Evolutionary conservation across 2,113 vertebrate species (phyloP).

Genomic region (Indicator indicator): DNA sequence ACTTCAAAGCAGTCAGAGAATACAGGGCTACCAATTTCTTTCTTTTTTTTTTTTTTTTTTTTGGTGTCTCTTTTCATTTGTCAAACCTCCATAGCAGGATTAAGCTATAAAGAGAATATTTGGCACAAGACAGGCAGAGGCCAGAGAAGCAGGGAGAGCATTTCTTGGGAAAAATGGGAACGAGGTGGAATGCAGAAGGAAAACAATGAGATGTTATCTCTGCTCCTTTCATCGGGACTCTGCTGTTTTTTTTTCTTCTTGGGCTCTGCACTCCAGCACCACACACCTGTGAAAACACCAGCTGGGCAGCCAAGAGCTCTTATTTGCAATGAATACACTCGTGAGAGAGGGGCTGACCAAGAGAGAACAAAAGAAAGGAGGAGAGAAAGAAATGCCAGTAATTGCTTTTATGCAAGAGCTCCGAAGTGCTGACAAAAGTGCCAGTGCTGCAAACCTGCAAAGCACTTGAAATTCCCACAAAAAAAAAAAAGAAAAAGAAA

Average conservation of each 20-base stretch:
- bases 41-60: too few species aligned
- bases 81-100: background rate
- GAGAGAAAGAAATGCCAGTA: background rate
- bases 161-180: background rate
- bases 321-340: background rate
- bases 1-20: background rate
- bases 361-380: background rate
- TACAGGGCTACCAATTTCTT: background rate
- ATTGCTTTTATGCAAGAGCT: background rate
- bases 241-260: background rate
- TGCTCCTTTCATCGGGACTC: background rate
- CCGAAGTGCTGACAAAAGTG: background rate
- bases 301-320: background rate
- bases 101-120: background rate
- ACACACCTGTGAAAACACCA: conserved; percentile 57
- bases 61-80: background rate
- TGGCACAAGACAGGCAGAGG: background rate
- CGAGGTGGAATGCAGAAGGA: background rate
- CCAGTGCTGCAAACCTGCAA: background rate
- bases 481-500: too few species aligned
- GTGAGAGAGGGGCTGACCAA: background rate
- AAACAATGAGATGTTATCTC: background rate
- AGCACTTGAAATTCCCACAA: background rate
- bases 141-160: background rate
- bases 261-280: background rate